Evolutionary conservation across 2,113 vertebrate species (phyloP), one percentile per base, ranked within the genome.

Genomic region (Hydrochoerus hydrochaeris): DNA sequence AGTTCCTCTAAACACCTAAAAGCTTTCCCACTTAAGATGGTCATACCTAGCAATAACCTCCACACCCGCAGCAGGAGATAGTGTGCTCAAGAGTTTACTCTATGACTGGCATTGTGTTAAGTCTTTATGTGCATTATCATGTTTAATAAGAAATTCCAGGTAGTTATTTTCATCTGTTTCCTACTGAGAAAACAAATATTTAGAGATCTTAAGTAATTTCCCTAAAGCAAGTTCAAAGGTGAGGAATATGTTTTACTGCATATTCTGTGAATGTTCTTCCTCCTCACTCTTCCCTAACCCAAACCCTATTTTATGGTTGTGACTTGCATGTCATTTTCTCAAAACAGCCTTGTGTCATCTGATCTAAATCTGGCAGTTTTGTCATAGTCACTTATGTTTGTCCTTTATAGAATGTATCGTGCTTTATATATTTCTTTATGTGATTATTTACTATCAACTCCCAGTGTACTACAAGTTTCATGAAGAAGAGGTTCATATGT

Each of bases 341-440:
- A 95, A 85, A 92, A 49, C 22, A 73, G 69, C 38, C 46, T 93
- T 73, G 20, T 63, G 9, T 78, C 73, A 91, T 69, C 30, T 93
- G 4, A 77, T 73, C 65, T 82, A 95, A 91, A 89, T 38, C 46
- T 71, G 9, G 60, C 17, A 94, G 26, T 38, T 7, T 9, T 92
- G 19, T 69, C 57, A 69, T 7, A 85, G 71, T 75, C 1, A 16
- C 17, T 90, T 87, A 80, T 60, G 54, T 1, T 67, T 57, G 65
- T 52, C 44, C 13, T 87, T 67, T 63, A 46, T 73, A 54, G 26
- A 65, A 44, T 41, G 2, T 38, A 71, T 83, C 32, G 90, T 1
- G 71, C 22, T 71, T 93, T 93, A 78, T 26, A 30, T 83, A 95
- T 85, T 97, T 58, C 52, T 71, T 94, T 73, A 65, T n/a, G 46